phyloP scores from a whole-genome alignment of 1,140 invertebrate species.

The Bombus difficillimus region DNA sequence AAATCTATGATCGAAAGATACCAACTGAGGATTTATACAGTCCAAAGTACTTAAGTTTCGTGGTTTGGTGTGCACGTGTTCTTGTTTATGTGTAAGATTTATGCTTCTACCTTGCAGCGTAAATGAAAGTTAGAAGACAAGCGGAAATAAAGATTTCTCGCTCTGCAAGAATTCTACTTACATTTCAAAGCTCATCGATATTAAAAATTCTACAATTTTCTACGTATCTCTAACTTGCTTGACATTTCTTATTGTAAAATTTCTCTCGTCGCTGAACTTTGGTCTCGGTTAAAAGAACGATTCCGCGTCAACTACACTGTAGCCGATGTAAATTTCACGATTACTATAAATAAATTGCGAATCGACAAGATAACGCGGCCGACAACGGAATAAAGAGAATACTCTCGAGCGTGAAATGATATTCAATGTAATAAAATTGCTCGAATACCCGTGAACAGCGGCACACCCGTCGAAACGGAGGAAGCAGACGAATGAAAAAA shows the following conservation, averaged over 20 bases:
- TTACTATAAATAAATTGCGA: slow-evolving; percentile 14
- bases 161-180: neutral
- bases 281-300: neutral
- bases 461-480: neutral
- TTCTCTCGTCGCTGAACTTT: neutral
- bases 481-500: neutral
- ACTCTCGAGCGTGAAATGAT: slow-evolving; percentile 25
- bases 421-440: slow-evolving; percentile 36
- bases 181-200: neutral
- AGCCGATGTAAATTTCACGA: slow-evolving; percentile 4
- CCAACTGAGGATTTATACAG: no score
- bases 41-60: no score
- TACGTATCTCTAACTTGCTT: neutral
- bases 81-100: no score
- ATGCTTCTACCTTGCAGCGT: no score
- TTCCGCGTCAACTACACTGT: no score
- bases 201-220: neutral
- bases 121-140: no score
- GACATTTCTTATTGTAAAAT: neutral
- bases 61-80: no score
- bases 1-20: no score
- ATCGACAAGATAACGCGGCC: neutral
- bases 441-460: slow-evolving; percentile 31
- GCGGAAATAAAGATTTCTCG: no score
- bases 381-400: neutral